These are phyloP conservation scores for Caenorhabditis latens DNA, from an alignment of 1,140 invertebrate species.

Conservation along the genomic window DNA sequence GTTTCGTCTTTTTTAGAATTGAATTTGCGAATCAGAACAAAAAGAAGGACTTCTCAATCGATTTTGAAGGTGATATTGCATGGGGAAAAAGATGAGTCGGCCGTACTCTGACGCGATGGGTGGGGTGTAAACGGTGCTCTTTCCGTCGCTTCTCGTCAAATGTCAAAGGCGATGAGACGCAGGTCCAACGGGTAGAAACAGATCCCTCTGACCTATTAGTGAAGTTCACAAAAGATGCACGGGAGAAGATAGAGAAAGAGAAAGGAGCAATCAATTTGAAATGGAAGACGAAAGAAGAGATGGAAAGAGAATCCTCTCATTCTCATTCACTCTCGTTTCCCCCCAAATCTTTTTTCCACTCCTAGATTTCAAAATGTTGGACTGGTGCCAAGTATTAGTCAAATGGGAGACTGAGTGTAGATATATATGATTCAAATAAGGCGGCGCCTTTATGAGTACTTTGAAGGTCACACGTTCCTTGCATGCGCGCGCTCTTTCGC, in stretches of 20 bases:
- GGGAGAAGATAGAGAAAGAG: not conserved
- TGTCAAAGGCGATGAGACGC: conserved; percentile 38
- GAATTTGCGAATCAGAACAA: not conserved
- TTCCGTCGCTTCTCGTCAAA: conserved; percentile 20
- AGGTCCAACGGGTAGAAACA: not conserved
- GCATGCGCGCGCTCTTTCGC: not conserved
- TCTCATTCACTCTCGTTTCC: not conserved
- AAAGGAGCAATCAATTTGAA: conserved; percentile 42
- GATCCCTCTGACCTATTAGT: conserved; percentile 40
- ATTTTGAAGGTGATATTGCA: conserved; percentile 42
- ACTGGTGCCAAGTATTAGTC: not conserved
- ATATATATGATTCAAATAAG: not conserved
- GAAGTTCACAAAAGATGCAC: conserved; percentile 45
- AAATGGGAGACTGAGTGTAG: not conserved
- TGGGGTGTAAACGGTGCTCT: conserved; percentile 51
- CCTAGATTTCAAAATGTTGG: not conserved
- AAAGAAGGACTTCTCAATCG: not conserved
- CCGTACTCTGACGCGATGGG: conserved; percentile 48
- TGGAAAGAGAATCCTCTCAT: not conserved
- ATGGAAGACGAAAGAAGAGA: conserved; percentile 14
- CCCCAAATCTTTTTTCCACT: not conserved
- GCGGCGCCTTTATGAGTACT: not conserved
- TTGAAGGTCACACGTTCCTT: conserved; percentile 14
- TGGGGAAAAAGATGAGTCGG: conserved; percentile 3
- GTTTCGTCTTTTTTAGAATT: not conserved